Evolutionary conservation across 2,888 invertebrate species (phyloP).

Genomic region (Phyllotreta cruciferae): DNA sequence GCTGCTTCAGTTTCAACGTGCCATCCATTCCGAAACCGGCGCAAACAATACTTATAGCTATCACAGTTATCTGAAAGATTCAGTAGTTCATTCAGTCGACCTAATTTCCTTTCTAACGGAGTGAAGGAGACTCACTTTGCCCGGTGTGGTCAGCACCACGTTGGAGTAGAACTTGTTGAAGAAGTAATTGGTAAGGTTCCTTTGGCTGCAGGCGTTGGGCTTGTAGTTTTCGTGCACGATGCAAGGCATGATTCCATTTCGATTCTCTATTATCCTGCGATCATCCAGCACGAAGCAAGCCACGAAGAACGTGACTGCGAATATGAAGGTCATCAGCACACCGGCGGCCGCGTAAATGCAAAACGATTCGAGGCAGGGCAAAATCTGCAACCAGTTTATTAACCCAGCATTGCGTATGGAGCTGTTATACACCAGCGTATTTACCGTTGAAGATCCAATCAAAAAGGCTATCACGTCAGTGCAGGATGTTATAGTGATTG

Average conservation of each 20-base stretch:
- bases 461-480: constrained; percentile 83
- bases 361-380: constrained; percentile 82
- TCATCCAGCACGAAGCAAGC: constrained; percentile 79
- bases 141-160: constrained; percentile 69
- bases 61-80: constrained; percentile 61
- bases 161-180: constrained; percentile 70
- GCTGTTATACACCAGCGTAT: too few species aligned
- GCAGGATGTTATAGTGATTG: constrained; percentile 82
- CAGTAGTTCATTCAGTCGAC: neutral
- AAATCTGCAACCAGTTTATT: too few species aligned
- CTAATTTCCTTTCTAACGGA: too few species aligned
- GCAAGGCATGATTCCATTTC: constrained; percentile 74
- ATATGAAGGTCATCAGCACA: constrained; percentile 76
- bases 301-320: constrained; percentile 82
- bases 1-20: constrained; percentile 72
- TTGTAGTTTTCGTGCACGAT: constrained; percentile 65
- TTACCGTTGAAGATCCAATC: constrained; percentile 78
- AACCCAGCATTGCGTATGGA: too few species aligned
- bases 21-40: constrained; percentile 70
- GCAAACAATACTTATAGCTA: constrained; percentile 67
- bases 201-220: constrained; percentile 64
- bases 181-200: constrained; percentile 65
- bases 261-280: constrained; percentile 66
- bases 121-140: too few species aligned
- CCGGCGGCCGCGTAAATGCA: constrained; percentile 82